Base-by-base conservation (phyloP, 2,888 invertebrate genomes). In the Lycaena phlaeas region DNA sequence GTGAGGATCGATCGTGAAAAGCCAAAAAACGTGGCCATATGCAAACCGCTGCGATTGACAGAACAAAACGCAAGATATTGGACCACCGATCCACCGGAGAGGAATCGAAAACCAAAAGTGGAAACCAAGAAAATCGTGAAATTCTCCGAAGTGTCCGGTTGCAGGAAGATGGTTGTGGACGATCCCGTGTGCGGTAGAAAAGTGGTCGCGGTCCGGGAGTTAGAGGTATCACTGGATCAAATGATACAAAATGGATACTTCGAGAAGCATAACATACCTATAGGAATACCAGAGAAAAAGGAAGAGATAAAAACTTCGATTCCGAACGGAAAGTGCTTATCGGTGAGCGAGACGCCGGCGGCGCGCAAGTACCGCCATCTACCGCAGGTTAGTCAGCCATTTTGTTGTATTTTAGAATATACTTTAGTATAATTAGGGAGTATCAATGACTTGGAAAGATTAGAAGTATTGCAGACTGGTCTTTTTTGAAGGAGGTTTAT, bases 241-340 rank as follows among this genome's bases (percentile, higher is more conserved):
- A 85, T 85, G 75, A 84, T 82, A 48, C 81, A 85, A 42, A 85
- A 84, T 38, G 84, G 82, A 9, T 84, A 84, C 55, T 81, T 85
- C 41, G 84, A 82, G 54, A 85, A 79, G 54, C 79, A 81, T 36
- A 84, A 82, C 38, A 81, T 82, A 39, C 81, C 76, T 25, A 82
- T 79, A 59, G 59, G 65, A 30, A 57, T 61, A 49, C 70, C 74
- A 22, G 54, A 69, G 48, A 63, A 57, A 43, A 56, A 54, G 41
- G 71, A 70, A 54, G 71, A 71, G 58, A 60, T 64, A 55, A 59
- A 57, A 42, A 50, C 51, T 38, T 48, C 47, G 11, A 61, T 71
- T 50, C 75, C 74, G 43, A 81, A 81, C 59, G 79, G 81, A 50
- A 81, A 75, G 40, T 79, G 76, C 52, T 58, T 74, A 57, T 64